These are phyloP conservation scores for Nymphicus hollandicus DNA, from an alignment of 2,113 vertebrate species.

Conservation along the genomic window DNA sequence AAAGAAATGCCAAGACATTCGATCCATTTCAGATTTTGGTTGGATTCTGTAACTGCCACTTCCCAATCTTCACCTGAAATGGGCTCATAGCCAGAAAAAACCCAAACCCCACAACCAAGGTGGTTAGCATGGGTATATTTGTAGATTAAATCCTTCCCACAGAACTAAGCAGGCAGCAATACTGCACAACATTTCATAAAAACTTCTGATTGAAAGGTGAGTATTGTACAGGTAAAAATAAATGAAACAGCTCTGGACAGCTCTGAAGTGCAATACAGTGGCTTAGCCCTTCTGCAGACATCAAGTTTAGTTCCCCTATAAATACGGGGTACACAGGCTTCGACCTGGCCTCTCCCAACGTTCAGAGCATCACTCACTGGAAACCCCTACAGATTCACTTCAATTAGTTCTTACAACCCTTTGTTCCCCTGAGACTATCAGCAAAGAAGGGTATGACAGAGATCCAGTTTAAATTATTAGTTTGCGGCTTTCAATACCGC, in stretches of 20 bases:
- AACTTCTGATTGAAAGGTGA: background rate
- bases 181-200: background rate
- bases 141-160: background rate
- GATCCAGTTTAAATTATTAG: background rate
- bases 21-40: background rate
- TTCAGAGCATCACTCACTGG: background rate
- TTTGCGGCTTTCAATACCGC: background rate
- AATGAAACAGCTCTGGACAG: accelerated
- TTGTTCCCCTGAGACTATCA: background rate
- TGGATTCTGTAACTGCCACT: background rate
- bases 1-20: background rate
- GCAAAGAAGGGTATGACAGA: background rate
- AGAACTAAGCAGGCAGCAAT: background rate
- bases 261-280: background rate
- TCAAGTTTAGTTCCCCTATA: accelerated
- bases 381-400: background rate
- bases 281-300: background rate
- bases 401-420: background rate
- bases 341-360: background rate
- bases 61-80: background rate
- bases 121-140: background rate
- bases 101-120: background rate
- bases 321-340: accelerated
- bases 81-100: background rate
- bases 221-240: background rate